A percentile compares a stretch with the other conserved stretches of the same genome.
phyloP scores from a whole-genome alignment of 1,140 invertebrate species.

The Plutomurus gul region DNA sequence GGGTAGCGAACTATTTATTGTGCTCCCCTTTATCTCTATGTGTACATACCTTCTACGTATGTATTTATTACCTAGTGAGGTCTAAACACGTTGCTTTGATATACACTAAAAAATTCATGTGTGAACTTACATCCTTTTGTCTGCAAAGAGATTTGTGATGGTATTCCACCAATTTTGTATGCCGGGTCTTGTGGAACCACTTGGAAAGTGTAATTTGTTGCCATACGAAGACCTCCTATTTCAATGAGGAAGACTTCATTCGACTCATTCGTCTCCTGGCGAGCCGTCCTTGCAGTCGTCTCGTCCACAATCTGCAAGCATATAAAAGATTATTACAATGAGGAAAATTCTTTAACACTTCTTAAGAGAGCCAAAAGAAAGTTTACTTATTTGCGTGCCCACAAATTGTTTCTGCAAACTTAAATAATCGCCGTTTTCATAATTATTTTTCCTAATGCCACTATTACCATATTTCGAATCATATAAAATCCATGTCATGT shows the following conservation, averaged over 20 bases:
- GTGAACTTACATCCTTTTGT: conserved; percentile 77
- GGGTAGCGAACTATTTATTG: background rate
- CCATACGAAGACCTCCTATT: conserved; percentile 62
- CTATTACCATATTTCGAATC: too few relatives aligned
- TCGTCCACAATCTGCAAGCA: conserved; percentile 40
- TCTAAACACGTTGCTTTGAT: background rate
- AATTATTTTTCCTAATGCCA: too few relatives aligned
- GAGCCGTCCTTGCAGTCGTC: conserved; percentile 36
- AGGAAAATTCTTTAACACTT: background rate
- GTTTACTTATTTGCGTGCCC: background rate
- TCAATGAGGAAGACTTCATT: conserved; percentile 44
- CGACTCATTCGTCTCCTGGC: conserved; percentile 38
- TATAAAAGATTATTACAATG: background rate
- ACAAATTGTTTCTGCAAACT: too few relatives aligned
- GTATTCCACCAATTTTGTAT: conserved; percentile 50
- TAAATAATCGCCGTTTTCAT: too few relatives aligned
- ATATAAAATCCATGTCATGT: too few relatives aligned
- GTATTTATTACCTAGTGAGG: background rate
- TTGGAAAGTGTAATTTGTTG: conserved; percentile 77
- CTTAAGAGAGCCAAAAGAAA: background rate
- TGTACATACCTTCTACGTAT: background rate
- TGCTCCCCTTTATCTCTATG: too few relatives aligned
- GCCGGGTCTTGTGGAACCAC: conserved; percentile 61
- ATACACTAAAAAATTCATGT: background rate
- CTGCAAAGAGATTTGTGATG: conserved; percentile 59